Percentiles rank a stretch among this genome's conserved stretches.
phyloP scores from a whole-genome alignment of 2,113 vertebrate genomes.

The Grammomys dolichurus region DNA sequence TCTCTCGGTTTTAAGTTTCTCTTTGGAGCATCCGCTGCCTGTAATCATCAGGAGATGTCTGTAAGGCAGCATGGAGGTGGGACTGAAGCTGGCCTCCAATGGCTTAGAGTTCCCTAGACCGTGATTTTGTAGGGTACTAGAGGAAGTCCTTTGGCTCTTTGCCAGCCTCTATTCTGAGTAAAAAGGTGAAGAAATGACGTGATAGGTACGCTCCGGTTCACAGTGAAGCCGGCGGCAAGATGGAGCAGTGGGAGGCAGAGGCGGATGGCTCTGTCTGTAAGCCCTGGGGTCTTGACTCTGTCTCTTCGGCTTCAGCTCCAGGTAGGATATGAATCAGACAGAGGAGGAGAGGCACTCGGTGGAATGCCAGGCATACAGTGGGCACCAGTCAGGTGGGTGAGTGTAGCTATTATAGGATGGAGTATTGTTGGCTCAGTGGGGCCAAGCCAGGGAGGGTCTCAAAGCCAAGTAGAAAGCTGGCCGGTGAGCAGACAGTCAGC shows the following conservation, averaged over 20 bases:
- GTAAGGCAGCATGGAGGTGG: not conserved
- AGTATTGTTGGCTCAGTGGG: not conserved
- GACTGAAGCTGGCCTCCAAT: rapidly evolving
- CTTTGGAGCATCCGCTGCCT: not conserved
- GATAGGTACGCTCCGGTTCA: not conserved
- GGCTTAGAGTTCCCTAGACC: rapidly evolving
- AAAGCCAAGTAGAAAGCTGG: not conserved
- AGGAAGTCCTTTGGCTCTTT: not conserved
- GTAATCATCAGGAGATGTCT: not conserved
- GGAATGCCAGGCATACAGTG: not conserved
- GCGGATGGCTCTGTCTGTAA: rapidly evolving
- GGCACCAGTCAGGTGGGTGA: rapidly evolving
- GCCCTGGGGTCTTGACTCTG: not conserved
- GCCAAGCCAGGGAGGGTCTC: not conserved
- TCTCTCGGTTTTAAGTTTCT: slow-evolving; percentile 40
- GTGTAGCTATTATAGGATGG: rapidly evolving
- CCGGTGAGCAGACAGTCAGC: rapidly evolving
- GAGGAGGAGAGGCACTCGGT: rapidly evolving
- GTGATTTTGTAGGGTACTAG: not conserved
- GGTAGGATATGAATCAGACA: not conserved
- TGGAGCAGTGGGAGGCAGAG: no score
- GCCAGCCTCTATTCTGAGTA: not conserved
- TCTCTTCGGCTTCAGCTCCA: rapidly evolving
- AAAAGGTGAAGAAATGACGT: not conserved
- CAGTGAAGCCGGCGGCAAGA: rapidly evolving